Evolutionary conservation across 2,888 invertebrate species (phyloP), one percentile per base, ranked within the genome.

Genomic region (Apotomis turbidana): DNA sequence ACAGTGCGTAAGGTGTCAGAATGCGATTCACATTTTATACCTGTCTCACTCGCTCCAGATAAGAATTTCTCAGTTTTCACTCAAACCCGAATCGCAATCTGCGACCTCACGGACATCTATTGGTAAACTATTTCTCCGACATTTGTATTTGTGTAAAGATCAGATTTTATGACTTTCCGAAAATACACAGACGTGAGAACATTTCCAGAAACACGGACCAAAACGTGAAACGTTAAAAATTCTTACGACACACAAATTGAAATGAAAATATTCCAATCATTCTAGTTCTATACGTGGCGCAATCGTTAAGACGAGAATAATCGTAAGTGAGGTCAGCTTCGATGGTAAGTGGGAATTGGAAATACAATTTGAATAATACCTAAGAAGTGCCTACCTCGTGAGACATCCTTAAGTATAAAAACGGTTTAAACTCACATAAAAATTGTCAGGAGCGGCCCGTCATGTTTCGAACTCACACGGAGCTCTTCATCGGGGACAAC

Each of bases 301-400:
- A 63, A 70, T 70, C 27, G 46, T 59, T 44, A 52, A 46, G 63
- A 49, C 52, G 13, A 38, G 57, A 70, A 70, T 58, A 51, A 58
- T 70, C 57, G 49, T 41, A 49, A 55, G 13, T 51, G 44, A 12
- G 46, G 46, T 66, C 57, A 55, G 46, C 61, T 51, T 68, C 6
- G n/a, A 51, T 36, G 15, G 41, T 59, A 60, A 46, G 46, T 12
- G 55, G 13, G 46, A 62, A 55, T 69, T 69, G 49, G 12, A 49
- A 69, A 70, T 62, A 62, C 51, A 62, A 57, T 71, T 67, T 44
- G 51, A 62, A 62, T 58, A 71, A 57, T 44, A 27, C n/a, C 52
- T 54, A 60, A 57, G 12, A 63, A 57, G 52, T 63, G 27, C 9
- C 9, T 27, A 41, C 9, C 9, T 27, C 27, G 27, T 27, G 27